Evolutionary conservation across 2,888 invertebrate species (phyloP).

Genomic region (Adineta ricciae): DNA sequence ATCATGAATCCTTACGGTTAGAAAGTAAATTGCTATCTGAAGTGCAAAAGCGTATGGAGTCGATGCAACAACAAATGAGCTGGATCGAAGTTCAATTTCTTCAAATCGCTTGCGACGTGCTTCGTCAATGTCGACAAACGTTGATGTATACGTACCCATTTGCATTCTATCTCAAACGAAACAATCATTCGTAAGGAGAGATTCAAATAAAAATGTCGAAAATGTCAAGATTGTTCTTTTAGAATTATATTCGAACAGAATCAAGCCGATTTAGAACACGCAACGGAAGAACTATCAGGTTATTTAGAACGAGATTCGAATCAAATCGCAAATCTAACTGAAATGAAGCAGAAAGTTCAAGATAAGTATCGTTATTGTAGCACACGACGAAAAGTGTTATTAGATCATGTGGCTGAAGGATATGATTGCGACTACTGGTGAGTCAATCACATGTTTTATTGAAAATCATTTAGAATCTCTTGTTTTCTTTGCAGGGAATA

Average conservation of each 20-base stretch:
- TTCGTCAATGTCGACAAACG: slow-evolving; percentile 90
- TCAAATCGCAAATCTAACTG: slow-evolving; percentile 75
- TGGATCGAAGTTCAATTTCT: slow-evolving; percentile 99
- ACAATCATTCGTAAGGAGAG: slow-evolving; percentile 90
- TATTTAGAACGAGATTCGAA: slow-evolving; percentile 86
- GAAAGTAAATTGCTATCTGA: slow-evolving; percentile 81
- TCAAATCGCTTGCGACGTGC: slow-evolving; percentile 67
- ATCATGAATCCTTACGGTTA: slow-evolving; percentile 93
- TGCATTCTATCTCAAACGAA: slow-evolving; percentile 92
- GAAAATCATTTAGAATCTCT: too few relatives aligned
- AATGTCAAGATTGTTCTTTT: background rate
- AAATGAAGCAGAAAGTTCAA: slow-evolving; percentile 95
- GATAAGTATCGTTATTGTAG: slow-evolving; percentile 98
- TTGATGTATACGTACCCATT: slow-evolving; percentile 99
- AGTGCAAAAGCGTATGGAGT: slow-evolving; percentile 95
- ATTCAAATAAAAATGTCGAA: background rate
- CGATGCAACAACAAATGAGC: slow-evolving; percentile 93
- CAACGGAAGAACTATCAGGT: slow-evolving; percentile 90
- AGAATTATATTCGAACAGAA: slow-evolving; percentile 59
- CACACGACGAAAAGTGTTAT: slow-evolving; percentile 80
- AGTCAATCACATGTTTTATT: background rate
- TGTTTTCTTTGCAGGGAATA: background rate
- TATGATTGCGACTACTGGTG: slow-evolving; percentile 98
- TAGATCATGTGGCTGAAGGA: slow-evolving; percentile 95
- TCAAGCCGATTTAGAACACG: slow-evolving; percentile 91